Base-by-base conservation (phyloP, 2,797 vertebrate genomes). In the Balearica regulorum region DNA sequence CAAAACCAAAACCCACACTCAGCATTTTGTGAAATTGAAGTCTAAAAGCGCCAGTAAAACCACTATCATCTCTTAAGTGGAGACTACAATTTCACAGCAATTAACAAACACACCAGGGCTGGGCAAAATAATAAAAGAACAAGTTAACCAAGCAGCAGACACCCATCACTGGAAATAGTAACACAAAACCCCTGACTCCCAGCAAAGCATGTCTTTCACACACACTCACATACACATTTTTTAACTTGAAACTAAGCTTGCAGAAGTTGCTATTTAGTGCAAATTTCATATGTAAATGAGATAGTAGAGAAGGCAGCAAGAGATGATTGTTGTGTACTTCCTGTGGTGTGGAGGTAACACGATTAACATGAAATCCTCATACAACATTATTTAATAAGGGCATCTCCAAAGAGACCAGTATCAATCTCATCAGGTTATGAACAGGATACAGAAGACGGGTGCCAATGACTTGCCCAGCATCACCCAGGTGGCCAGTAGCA, bases 391-490 rank as follows among this genome's bases (percentile, higher is more conserved):
- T 77, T 35, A 49, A 24, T 14, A 41, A 31, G 35, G 41, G 8
- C 31, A 13, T 31, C 35, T 69, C 54, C 31, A 18, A 51, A 54
- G 48, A 69, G 25, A 22, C 48, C 35, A 3, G 15, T 12, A 21
- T 22, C 70, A 15, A 5, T n/a, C 46, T 61, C 48, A n/a, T 15
- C 53, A n/a, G 39, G 16, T 54, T 25, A 69, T 5, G 0, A 28
- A 39, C 29, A 16, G 35, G 33, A 53, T 29, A 13, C 0, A 2
- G 49, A 33, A 33, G 44, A 26, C 1, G 1, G 26, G 17, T 25
- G 18, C 28, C 28, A 1, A 1, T 9, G 55, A 16, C n/a, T 15
- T n/a, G 78, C 28, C 39, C 39, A 46, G 24, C 79, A 55, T n/a
- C 51, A 78, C 19, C 51, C 51, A 13, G 6, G 10, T 13, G 24